Evolutionary conservation across 2,113 vertebrate species (phyloP).

Genomic region (Tringa solitaria): DNA sequence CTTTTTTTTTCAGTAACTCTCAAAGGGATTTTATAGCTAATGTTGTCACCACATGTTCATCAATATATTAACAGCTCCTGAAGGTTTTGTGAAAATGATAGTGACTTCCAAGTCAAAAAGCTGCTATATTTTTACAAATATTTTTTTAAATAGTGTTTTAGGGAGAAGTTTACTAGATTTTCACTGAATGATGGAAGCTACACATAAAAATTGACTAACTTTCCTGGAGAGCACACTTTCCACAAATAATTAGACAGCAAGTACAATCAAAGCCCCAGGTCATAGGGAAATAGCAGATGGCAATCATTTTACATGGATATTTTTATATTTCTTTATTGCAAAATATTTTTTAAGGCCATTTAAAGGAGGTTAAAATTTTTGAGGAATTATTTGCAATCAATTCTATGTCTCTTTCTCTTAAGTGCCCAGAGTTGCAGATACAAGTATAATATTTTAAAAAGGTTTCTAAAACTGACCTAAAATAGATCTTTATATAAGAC

Average conservation of each 20-base stretch:
- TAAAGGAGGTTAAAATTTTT: not conserved
- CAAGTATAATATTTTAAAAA: not conserved
- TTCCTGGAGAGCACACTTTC: not conserved
- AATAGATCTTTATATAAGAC: not conserved
- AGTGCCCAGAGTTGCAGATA: not conserved
- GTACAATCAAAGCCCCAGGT: not conserved
- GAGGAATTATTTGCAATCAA: not conserved
- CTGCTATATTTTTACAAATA: not conserved
- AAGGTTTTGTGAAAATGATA: not conserved
- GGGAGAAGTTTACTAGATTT: not conserved
- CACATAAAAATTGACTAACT: not conserved
- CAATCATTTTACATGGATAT: not conserved
- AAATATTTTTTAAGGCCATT: not conserved
- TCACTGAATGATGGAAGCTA: not conserved
- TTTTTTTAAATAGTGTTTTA: not conserved
- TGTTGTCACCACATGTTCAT: slow-evolving; percentile 14
- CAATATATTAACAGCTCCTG: slow-evolving; percentile 5
- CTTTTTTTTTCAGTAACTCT: not conserved
- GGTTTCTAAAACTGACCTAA: not conserved
- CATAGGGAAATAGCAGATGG: not conserved
- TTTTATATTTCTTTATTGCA: not conserved
- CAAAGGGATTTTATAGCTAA: not conserved
- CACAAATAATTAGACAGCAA: not conserved
- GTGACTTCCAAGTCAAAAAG: not conserved
- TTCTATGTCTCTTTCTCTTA: not conserved